Conservation (phyloP, 2,888 invertebrate species). For the Microplitis manilae region DNA sequence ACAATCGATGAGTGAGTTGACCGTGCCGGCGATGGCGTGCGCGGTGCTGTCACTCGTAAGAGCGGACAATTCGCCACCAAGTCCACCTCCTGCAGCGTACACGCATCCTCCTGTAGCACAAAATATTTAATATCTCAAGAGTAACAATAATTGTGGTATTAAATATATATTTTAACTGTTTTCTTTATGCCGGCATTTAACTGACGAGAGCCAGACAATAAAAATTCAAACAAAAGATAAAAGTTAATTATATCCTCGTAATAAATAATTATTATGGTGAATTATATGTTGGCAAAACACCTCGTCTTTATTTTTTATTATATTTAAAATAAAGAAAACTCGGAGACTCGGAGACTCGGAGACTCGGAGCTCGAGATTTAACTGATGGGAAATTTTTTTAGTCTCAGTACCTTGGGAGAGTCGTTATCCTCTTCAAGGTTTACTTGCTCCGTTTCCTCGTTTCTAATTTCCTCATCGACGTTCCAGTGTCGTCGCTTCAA, state of each 20-base stretch:
- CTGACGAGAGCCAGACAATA: neutral
- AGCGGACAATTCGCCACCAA: conserved; percentile 65
- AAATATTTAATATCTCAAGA: neutral
- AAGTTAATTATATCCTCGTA: conserved; percentile 38
- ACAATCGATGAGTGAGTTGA: conserved; percentile 47
- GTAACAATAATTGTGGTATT: neutral
- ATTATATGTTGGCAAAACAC: conserved; percentile 39
- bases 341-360: too few relatives aligned
- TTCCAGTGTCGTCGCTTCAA: conserved; percentile 65
- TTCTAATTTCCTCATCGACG: conserved; percentile 60
- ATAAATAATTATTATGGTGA: conserved; percentile 32
- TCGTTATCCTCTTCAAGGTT: conserved; percentile 54
- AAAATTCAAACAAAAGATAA: neutral
- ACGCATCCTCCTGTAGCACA: conserved; percentile 43
- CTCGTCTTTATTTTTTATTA: conserved; percentile 54
- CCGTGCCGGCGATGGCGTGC: conserved; percentile 52
- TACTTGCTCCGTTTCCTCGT: conserved; percentile 54
- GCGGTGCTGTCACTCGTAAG: conserved; percentile 50
- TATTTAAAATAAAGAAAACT: conserved; percentile 9
- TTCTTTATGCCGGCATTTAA: neutral
- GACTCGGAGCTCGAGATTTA: neutral
- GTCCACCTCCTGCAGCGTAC: conserved; percentile 63
- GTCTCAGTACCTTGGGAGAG: conserved; percentile 56
- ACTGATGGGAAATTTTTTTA: neutral
- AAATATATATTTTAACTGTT: neutral